These are phyloP conservation scores for Nymphalis io DNA, from an alignment of 1,140 invertebrate genomes.

Conservation along the genomic window DNA sequence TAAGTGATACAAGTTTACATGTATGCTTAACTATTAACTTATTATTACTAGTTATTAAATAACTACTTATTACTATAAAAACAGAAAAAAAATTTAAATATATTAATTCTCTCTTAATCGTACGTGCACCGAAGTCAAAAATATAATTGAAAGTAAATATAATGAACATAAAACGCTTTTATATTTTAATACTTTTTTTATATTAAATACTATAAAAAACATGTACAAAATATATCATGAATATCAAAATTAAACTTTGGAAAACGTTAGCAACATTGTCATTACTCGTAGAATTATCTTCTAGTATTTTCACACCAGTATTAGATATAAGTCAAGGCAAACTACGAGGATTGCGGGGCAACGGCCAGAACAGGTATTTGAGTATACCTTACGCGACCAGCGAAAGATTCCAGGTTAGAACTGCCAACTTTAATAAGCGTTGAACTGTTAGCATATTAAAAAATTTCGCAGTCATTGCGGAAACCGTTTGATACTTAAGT, in stretches of 20 bases:
- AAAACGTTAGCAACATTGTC: neutral
- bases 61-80: too few relatives aligned
- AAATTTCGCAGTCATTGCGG: neutral
- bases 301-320: constrained; percentile 40
- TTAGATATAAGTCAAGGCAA: constrained; percentile 48
- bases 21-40: too few relatives aligned
- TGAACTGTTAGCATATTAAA: neutral
- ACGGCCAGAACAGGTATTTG: constrained; percentile 54
- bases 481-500: neutral
- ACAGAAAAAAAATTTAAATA: too few relatives aligned
- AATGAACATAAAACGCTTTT: too few relatives aligned
- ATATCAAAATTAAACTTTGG: neutral
- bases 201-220: neutral
- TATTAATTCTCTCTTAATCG: too few relatives aligned
- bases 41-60: too few relatives aligned
- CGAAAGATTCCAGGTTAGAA: constrained; percentile 60
- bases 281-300: neutral
- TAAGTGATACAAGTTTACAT: too few relatives aligned
- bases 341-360: constrained; percentile 49
- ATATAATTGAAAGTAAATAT: too few relatives aligned
- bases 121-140: too few relatives aligned
- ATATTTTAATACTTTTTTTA: too few relatives aligned
- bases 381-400: constrained; percentile 59
- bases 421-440: neutral
- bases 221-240: neutral